Percentiles rank a stretch among this genome's conserved stretches.
Evolutionary conservation across 1,140 invertebrate species (phyloP).

Genomic region (Mercenaria mercenaria): DNA sequence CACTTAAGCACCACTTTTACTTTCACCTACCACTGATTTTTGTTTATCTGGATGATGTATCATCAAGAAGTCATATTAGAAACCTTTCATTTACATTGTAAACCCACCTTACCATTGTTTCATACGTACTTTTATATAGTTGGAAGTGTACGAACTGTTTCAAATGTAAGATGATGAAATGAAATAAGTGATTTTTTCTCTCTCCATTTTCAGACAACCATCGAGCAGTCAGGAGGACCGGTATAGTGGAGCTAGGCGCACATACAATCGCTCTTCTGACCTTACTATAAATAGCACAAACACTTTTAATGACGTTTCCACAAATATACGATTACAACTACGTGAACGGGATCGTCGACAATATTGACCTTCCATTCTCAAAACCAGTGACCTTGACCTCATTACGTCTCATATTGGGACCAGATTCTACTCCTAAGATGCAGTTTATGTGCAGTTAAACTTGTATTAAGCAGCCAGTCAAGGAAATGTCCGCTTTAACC

Average conservation of each 20-base stretch:
- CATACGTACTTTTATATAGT: too few relatives aligned
- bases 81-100: too few relatives aligned
- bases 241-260: neutral
- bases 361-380: slow-evolving; percentile 18
- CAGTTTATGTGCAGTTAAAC: neutral
- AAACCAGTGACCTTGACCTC: neutral
- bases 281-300: slow-evolving; percentile 63
- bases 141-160: too few relatives aligned
- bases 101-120: too few relatives aligned
- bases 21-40: too few relatives aligned
- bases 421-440: neutral
- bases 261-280: slow-evolving; percentile 39
- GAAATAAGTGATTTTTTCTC: neutral
- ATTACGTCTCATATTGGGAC: neutral
- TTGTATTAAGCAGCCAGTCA: too few relatives aligned
- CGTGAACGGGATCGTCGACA: slow-evolving; percentile 46
- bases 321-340: slow-evolving; percentile 50
- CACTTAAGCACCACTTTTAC: too few relatives aligned
- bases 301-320: slow-evolving; percentile 57
- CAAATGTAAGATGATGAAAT: neutral
- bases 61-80: too few relatives aligned
- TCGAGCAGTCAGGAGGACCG: slow-evolving; percentile 47
- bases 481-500: too few relatives aligned
- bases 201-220: slow-evolving; percentile 44
- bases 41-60: too few relatives aligned